These are phyloP conservation scores for Pardalotus punctatus DNA, from an alignment of 2,113 vertebrate species.

Conservation along the genomic window DNA sequence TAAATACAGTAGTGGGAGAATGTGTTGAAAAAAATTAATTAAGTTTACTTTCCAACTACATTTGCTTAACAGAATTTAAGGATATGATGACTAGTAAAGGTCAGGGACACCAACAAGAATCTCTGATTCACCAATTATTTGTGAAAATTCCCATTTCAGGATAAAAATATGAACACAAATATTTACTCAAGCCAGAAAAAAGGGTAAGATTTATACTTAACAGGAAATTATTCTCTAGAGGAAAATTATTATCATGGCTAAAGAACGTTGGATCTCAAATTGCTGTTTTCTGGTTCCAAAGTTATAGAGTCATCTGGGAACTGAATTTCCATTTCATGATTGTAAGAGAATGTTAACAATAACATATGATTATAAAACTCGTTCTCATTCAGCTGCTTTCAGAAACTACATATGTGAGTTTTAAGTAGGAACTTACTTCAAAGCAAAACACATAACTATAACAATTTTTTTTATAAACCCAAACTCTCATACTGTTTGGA, in stretches of 20 bases:
- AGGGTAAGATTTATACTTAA: neutral
- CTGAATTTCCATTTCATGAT: neutral
- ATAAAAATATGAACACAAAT: constrained; percentile 2
- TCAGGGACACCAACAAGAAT: neutral
- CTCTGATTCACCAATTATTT: neutral
- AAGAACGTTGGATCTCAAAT: neutral
- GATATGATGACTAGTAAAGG: neutral
- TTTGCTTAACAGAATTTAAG: neutral
- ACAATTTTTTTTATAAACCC: neutral
- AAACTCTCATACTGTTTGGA: neutral
- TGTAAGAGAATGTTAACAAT: neutral
- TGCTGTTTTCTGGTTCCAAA: neutral
- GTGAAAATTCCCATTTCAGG: neutral
- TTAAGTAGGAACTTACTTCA: neutral
- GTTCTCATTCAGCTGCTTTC: neutral
- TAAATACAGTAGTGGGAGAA: neutral
- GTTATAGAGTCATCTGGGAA: neutral
- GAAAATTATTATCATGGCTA: neutral
- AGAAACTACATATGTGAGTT: neutral
- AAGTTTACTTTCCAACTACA: neutral
- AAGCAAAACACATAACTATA: neutral
- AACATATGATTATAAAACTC: neutral
- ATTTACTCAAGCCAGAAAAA: constrained; percentile 11
- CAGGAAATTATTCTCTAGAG: neutral
- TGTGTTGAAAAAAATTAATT: neutral